phyloP scores from a whole-genome alignment of 1,140 invertebrate species.

The Pogonognathellus flavescens region DNA sequence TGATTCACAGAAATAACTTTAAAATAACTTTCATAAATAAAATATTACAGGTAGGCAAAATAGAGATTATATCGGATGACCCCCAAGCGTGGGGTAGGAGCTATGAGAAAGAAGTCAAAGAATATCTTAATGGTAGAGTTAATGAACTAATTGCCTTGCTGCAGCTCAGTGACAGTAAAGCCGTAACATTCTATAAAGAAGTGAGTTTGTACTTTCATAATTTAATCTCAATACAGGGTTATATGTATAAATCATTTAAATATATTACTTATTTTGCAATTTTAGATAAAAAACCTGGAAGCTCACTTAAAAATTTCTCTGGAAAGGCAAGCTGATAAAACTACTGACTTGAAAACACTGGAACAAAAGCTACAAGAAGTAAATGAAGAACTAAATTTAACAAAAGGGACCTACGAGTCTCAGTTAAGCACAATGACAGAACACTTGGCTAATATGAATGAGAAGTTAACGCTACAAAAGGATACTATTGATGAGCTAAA shows the following conservation, averaged over 20 bases:
- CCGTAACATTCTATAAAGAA: conserved; percentile 59
- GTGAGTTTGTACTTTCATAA: conserved; percentile 24
- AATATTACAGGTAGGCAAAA: conserved; percentile 57
- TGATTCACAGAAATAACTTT: too few species aligned
- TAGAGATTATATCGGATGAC: conserved; percentile 57
- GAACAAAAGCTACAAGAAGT: conserved; percentile 57
- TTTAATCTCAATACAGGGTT: background rate
- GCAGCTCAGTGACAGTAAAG: conserved; percentile 59
- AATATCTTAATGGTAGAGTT: conserved; percentile 55
- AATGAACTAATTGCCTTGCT: conserved; percentile 59
- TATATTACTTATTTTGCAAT: background rate
- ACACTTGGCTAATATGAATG: conserved; percentile 91
- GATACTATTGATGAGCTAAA: conserved; percentile 80
- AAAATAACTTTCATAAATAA: too few species aligned
- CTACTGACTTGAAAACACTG: background rate
- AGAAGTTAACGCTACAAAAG: conserved; percentile 84
- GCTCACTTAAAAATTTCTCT: conserved; percentile 22
- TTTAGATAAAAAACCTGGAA: conserved; percentile 2
- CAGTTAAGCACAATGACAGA: conserved; percentile 92
- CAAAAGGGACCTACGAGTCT: conserved; percentile 85
- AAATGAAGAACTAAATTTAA: conserved; percentile 76
- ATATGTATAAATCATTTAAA: background rate
- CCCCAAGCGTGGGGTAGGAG: conserved; percentile 47
- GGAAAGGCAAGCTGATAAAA: conserved; percentile 29
- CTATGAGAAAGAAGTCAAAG: conserved; percentile 62